A percentile compares a stretch with the other conserved stretches of the same genome.
Evolutionary conservation across 2,797 vertebrate genomes (phyloP).

Genomic region (Malurus leucopterus): DNA sequence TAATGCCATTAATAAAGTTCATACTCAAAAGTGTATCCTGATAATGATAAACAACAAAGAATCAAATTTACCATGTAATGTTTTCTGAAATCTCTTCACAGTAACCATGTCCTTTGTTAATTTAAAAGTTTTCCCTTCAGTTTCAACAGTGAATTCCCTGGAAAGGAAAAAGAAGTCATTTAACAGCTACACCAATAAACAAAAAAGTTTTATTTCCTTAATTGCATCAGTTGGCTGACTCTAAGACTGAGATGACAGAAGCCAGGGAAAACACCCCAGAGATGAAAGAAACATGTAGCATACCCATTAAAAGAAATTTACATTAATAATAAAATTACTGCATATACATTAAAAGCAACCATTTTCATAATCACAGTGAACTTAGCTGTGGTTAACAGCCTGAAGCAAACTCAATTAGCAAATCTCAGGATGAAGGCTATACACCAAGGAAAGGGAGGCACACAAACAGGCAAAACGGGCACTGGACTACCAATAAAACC

Average conservation of each 20-base stretch:
- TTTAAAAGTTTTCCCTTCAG: constrained; percentile 90
- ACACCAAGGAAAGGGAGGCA: neutral
- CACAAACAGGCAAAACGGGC: neutral
- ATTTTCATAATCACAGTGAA: neutral
- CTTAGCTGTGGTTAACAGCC: neutral
- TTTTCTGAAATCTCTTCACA: constrained; percentile 96
- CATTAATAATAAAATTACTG: neutral
- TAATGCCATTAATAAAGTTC: neutral
- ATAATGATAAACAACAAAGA: neutral
- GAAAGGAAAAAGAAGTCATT: neutral
- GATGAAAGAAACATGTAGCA: neutral
- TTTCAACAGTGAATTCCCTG: constrained; percentile 92
- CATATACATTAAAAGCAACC: neutral
- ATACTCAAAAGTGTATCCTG: neutral
- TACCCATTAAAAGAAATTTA: neutral
- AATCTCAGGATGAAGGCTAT: neutral
- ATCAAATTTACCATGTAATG: constrained; percentile 83
- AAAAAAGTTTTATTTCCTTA: neutral
- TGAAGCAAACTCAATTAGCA: neutral
- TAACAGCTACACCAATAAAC: neutral
- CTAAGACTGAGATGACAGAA: neutral
- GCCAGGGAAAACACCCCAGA: neutral
- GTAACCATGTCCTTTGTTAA: constrained; percentile 94
- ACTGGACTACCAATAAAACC: neutral
- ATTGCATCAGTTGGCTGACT: neutral